phyloP scores from a whole-genome alignment of 2,888 invertebrate genomes.

The Lithophane semibrunnea region DNA sequence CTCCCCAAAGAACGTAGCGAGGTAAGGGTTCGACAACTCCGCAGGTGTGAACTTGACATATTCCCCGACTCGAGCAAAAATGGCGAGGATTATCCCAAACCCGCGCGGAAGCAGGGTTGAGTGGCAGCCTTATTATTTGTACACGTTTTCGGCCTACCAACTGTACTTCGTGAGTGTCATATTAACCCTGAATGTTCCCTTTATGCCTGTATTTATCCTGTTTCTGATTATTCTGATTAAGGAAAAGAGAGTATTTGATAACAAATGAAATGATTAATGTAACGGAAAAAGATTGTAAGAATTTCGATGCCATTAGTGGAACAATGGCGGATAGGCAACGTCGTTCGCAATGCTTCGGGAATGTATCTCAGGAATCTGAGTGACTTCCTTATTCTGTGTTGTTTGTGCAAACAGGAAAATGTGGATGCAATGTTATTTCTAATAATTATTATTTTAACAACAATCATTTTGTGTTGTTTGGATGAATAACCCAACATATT shows the following conservation, averaged over 20 bases:
- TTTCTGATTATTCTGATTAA: constrained; percentile 37
- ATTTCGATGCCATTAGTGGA: constrained; percentile 54
- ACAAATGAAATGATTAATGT: constrained; percentile 59
- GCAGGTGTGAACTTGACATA: constrained; percentile 71
- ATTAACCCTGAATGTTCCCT: constrained; percentile 44
- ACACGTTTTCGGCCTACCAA: constrained; percentile 57
- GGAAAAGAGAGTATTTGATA: constrained; percentile 45
- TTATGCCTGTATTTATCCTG: constrained; percentile 42
- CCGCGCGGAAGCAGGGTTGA: constrained; percentile 48
- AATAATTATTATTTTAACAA: constrained; percentile 8
- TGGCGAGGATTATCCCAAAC: constrained; percentile 60
- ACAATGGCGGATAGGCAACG: constrained; percentile 42
- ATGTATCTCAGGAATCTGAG: constrained; percentile 17
- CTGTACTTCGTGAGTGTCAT: constrained; percentile 36
- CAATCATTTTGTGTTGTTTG: background rate
- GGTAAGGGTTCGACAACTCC: constrained; percentile 53
- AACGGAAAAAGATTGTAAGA: constrained; percentile 52
- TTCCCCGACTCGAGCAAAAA: constrained; percentile 62
- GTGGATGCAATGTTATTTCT: constrained; percentile 19
- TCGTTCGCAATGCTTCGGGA: constrained; percentile 7
- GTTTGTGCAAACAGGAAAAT: constrained; percentile 42
- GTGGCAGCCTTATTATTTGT: constrained; percentile 67
- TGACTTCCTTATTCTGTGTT: constrained; percentile 10
- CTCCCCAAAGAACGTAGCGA: constrained; percentile 46
- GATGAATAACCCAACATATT: background rate